These are phyloP conservation scores for Pantherophis alleghaniensis DNA, from an alignment of 2,797 vertebrate genomes.

Conservation along the genomic window DNA sequence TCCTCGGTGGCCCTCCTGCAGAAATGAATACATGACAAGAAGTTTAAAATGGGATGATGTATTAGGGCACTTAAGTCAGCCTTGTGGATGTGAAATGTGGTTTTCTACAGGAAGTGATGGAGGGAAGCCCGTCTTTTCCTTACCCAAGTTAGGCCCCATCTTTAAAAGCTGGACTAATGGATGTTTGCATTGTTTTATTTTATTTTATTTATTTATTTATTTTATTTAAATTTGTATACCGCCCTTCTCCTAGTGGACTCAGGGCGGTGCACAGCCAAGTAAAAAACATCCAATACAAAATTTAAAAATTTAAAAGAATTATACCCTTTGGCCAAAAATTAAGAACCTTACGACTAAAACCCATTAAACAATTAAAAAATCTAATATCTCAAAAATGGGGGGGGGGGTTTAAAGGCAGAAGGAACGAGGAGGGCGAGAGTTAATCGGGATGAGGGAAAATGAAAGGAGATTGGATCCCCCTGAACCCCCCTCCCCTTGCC, in stretches of 20 bases:
- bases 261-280: too few species aligned
- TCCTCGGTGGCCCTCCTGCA: not conserved
- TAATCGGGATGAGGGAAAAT: too few species aligned
- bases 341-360: too few species aligned
- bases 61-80: not conserved
- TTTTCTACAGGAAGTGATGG: not conserved
- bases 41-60: not conserved
- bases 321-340: too few species aligned
- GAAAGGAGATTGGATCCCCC: conserved; percentile 52
- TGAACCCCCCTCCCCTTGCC: not conserved
- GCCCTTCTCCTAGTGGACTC: too few species aligned
- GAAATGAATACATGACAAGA: not conserved
- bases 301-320: too few species aligned
- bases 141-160: not conserved
- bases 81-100: not conserved
- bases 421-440: conserved; percentile 42
- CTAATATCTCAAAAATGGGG: too few species aligned
- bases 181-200: conserved; percentile 33
- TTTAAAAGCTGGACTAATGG: not conserved
- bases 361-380: too few species aligned
- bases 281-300: too few species aligned
- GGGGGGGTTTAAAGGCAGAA: conserved; percentile 43
- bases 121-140: not conserved
- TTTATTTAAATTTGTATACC: too few species aligned
- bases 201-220: too few species aligned